Percentiles rank a stretch among this genome's conserved stretches.
Conservation (phyloP, 2,113 vertebrate genomes). For the Madoqua kirkii region DNA sequence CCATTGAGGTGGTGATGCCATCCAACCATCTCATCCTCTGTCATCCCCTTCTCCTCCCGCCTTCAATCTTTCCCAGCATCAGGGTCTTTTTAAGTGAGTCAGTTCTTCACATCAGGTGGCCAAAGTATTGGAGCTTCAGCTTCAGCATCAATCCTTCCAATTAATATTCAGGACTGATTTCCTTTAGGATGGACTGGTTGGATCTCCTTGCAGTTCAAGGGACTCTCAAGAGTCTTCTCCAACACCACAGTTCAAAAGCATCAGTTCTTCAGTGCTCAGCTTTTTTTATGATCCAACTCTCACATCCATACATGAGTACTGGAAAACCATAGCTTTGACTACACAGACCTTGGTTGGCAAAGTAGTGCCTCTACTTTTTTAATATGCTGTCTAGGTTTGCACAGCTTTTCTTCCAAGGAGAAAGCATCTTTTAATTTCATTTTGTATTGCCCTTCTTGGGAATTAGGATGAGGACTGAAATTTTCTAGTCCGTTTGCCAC, state of each 20-base stretch:
- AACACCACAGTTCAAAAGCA: not conserved
- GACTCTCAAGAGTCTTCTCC: not conserved
- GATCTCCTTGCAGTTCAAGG: not conserved
- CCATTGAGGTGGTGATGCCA: not conserved
- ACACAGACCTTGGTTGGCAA: not conserved
- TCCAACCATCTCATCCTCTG: not conserved
- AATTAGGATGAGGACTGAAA: not conserved
- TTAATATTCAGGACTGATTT: not conserved
- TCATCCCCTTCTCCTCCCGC: rapidly evolving
- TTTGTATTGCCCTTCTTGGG: not conserved
- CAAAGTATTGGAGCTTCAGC: not conserved
- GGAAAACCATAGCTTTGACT: not conserved
- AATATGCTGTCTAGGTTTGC: not conserved
- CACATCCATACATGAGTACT: not conserved
- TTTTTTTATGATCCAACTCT: not conserved
- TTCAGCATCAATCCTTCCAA: not conserved
- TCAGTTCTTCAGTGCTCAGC: not conserved
- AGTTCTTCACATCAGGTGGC: not conserved
- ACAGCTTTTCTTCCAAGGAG: not conserved
- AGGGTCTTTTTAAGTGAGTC: not conserved
- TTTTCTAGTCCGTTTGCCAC: not conserved
- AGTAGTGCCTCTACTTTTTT: not conserved
- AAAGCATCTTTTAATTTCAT: not conserved
- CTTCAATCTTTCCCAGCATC: not conserved
- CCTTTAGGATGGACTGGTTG: not conserved